These are phyloP conservation scores for Carapus acus DNA, from an alignment of 2,797 vertebrate species.

Conservation along the genomic window DNA sequence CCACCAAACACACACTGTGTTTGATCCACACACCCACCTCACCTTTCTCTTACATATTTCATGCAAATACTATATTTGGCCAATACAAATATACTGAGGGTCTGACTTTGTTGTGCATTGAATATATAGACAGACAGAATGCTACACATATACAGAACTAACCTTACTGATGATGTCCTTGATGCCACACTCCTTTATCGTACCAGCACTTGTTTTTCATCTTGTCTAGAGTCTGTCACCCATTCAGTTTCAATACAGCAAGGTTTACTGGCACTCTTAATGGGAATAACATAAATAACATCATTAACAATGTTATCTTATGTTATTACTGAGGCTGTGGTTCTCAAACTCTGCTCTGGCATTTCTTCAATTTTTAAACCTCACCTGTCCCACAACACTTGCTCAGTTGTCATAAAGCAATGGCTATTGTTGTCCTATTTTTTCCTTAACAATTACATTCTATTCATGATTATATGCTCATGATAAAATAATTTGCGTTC, in stretches of 20 bases:
- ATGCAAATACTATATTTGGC: too few relatives aligned
- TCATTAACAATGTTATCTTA: conserved; percentile 99
- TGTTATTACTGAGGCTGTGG: conserved; percentile 83
- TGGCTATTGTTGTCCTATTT: too few relatives aligned
- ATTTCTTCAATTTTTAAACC: too few relatives aligned
- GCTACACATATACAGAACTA: conserved; percentile 82
- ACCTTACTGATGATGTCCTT: conserved; percentile 83
- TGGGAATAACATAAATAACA: conserved; percentile 99
- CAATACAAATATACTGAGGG: too few relatives aligned
- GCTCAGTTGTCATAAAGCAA: too few relatives aligned
- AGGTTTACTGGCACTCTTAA: conserved; percentile 99
- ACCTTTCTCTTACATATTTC: too few relatives aligned
- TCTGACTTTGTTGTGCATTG: conserved; percentile 23
- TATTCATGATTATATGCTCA: too few relatives aligned
- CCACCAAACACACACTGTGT: too few relatives aligned
- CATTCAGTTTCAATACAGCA: conserved; percentile 99
- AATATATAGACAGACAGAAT: conserved; percentile 40
- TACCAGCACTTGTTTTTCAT: conserved; percentile 99
- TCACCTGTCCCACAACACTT: too few relatives aligned
- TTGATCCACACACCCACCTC: too few relatives aligned
- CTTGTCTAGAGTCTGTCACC: conserved; percentile 99
- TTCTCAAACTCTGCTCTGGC: conserved; percentile 52
- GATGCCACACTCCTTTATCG: conserved; percentile 84
- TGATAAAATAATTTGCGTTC: too few relatives aligned
- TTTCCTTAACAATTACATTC: too few relatives aligned